A percentile compares a stretch with the other conserved stretches of the same genome.
phyloP scores from a whole-genome alignment of 2,113 vertebrate genomes.

The Pangasianodon hypophthalmus region DNA sequence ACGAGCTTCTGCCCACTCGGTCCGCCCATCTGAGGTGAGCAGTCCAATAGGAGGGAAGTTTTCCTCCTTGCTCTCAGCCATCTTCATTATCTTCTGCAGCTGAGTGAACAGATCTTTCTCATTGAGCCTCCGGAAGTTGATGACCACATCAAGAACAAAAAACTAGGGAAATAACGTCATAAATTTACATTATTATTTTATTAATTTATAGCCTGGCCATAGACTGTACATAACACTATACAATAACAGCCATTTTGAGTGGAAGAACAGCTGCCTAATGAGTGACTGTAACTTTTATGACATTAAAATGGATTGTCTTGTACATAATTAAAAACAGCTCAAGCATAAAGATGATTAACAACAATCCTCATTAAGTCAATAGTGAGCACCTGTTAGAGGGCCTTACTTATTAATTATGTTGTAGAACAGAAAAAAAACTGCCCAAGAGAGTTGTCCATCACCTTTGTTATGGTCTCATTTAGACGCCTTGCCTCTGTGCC shows the following conservation, averaged over 20 bases:
- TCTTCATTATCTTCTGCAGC: slow-evolving; percentile 87
- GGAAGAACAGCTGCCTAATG: slow-evolving; percentile 23
- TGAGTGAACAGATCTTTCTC: slow-evolving; percentile 94
- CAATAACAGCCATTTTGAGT: slow-evolving; percentile 4
- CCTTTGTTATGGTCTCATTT: slow-evolving; percentile 10
- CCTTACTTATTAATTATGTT: slow-evolving; percentile 50
- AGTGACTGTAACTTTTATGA: slow-evolving; percentile 29
- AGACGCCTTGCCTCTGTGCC: background rate
- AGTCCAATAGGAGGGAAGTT: slow-evolving; percentile 86
- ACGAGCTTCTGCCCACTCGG: slow-evolving; percentile 89
- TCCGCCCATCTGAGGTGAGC: slow-evolving; percentile 89
- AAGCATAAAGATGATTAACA: slow-evolving; percentile 31
- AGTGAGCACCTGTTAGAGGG: slow-evolving; percentile 40
- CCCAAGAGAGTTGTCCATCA: slow-evolving; percentile 34
- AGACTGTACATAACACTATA: background rate
- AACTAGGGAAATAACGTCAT: slow-evolving; percentile 73
- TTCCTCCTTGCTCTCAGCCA: slow-evolving; percentile 87
- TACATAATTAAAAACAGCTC: slow-evolving; percentile 36
- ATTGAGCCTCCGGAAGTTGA: slow-evolving; percentile 93
- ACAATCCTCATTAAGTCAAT: slow-evolving; percentile 48
- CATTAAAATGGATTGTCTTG: slow-evolving; percentile 25
- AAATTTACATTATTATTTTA: background rate
- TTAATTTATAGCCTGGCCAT: background rate
- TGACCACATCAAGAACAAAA: slow-evolving; percentile 96
- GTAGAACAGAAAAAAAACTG: slow-evolving; percentile 19